These are phyloP conservation scores for Pasiphila rectangulata DNA, from an alignment of 2,888 invertebrate genomes.

Conservation along the genomic window DNA sequence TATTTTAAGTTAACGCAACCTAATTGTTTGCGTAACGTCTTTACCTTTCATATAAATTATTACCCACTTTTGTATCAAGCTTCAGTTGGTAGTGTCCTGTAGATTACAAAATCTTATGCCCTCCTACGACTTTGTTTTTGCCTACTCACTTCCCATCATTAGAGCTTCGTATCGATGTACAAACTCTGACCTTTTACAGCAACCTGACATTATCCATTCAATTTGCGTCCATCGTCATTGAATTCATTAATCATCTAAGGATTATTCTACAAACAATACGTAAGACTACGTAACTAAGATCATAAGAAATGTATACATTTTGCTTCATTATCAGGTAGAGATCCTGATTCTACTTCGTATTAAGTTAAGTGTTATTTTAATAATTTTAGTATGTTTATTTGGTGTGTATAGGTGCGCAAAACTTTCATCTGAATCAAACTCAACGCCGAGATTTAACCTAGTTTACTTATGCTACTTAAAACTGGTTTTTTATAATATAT, in stretches of 20 bases:
- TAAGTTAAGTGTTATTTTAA: no score
- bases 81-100: not conserved
- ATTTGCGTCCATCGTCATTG: conserved; percentile 41
- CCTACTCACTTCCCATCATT: conserved; percentile 34
- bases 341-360: no score
- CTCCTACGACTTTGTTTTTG: conserved; percentile 31
- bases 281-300: not conserved
- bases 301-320: no score
- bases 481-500: no score
- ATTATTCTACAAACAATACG: conserved; percentile 34
- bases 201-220: conserved; percentile 48
- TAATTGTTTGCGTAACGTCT: no score
- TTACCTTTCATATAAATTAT: not conserved
- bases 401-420: no score
- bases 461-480: no score
- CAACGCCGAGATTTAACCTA: no score
- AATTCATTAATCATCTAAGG: conserved; percentile 49
- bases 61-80: not conserved
- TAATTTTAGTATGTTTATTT: no score
- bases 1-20: no score
- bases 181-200: conserved; percentile 41
- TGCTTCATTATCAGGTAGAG: no score
- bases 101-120: conserved; percentile 21
- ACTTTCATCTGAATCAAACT: no score
- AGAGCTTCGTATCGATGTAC: conserved; percentile 38